Base-by-base conservation (phyloP, 2,888 invertebrate genomes). In the Pachliopta kotzebuea region DNA sequence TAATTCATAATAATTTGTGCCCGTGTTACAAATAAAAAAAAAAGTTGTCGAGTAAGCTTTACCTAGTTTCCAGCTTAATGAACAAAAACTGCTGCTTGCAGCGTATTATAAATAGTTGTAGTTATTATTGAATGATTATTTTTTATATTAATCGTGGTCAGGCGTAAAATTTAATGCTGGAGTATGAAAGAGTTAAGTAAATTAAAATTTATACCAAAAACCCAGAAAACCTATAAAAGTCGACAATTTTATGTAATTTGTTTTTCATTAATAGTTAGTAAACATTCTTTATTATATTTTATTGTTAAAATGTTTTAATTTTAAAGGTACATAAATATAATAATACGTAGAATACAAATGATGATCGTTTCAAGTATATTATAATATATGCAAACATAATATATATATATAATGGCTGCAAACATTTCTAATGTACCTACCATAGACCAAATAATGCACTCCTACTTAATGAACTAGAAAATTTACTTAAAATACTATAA, bases 31-130 rank as follows among this genome's bases (percentile, higher is more conserved):
- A 55, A 69, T 59, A 55, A 37, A 37, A 52, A 62, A 58, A 59
- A 66, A 68, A 76, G 73, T 85, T 76, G 77, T 80, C 82, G 65
- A 79, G 70, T 75, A 83, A 80, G 84, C 85, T 76, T 56, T 58
- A 57, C 8, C 64, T 24, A 59, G 55, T 18, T 49, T 69, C 67
- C 67, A 76, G 85, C 85, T 79, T 79, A 67, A 67, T 75, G 72
- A 77, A 84, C 84, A 74, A 85, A 79, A 85, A 79, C 79, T 49
- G 53, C 52, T 20, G 76, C 78, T 85, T 85, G 83, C 81, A 77
- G 69, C 69, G 31, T 70, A 66, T 70, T 69, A 77, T 73, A 69
- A 18, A n/a, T 45, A n/a, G 29, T n/a, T n/a, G n/a, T n/a, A n/a
- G n/a, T n/a, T n/a, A n/a, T n/a, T n/a, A n/a, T 55, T n/a, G 7